Evolutionary conservation across 2,797 vertebrate genomes (phyloP).

Genomic region (Anas flavirostris): DNA sequence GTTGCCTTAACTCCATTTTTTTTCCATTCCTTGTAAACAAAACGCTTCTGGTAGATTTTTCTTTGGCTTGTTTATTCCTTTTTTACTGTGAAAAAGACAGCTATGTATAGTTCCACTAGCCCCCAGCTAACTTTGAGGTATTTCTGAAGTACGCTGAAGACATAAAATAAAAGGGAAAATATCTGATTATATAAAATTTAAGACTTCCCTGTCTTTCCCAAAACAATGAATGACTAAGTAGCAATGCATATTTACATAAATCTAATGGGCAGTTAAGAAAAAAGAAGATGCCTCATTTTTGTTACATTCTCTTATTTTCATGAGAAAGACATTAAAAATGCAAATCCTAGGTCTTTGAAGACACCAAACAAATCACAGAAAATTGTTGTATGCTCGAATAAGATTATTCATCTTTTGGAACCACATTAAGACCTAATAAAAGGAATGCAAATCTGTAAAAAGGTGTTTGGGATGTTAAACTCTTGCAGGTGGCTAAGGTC

Average conservation of each 20-base stretch:
- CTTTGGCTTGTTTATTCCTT: background rate
- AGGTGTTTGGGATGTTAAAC: background rate
- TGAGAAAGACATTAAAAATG: background rate
- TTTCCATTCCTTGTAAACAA: background rate
- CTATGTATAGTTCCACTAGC: background rate
- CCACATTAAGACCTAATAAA: background rate
- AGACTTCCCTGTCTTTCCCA: slow-evolving; percentile 14
- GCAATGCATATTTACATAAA: background rate
- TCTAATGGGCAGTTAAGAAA: slow-evolving; percentile 10
- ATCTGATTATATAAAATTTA: slow-evolving; percentile 8
- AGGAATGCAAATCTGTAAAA: background rate
- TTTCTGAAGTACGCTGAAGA: background rate
- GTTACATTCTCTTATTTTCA: background rate
- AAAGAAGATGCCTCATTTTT: background rate
- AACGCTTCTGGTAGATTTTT: background rate
- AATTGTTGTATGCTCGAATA: background rate
- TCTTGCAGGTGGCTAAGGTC: background rate
- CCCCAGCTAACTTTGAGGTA: slow-evolving; percentile 13
- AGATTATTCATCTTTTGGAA: background rate
- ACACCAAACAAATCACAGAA: background rate
- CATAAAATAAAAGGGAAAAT: slow-evolving; percentile 7
- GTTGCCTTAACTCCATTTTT: background rate
- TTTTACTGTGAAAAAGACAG: slow-evolving; percentile 6
- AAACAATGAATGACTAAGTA: background rate
- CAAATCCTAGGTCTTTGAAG: background rate